These are phyloP conservation scores for Chloroclysta siterata DNA, from an alignment of 2,888 invertebrate species.

Conservation along the genomic window DNA sequence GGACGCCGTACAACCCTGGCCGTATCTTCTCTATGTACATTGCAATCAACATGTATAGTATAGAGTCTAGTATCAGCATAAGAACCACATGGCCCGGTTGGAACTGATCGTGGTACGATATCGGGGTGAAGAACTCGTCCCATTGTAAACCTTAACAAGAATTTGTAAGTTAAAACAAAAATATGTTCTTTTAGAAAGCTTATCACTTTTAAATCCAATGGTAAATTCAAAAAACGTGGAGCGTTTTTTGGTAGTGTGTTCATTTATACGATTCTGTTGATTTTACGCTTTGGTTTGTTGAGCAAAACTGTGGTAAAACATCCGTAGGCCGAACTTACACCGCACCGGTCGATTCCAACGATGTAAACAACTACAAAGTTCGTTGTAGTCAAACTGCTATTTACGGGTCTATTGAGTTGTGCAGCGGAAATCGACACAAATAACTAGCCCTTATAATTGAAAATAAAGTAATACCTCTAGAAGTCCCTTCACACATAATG, in stretches of 20 bases:
- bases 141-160: constrained; percentile 84
- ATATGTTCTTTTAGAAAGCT: too few relatives aligned
- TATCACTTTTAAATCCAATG: too few relatives aligned
- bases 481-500: constrained; percentile 90
- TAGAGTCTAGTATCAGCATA: constrained; percentile 89
- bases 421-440: too few relatives aligned
- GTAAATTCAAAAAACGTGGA: too few relatives aligned
- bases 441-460: neutral
- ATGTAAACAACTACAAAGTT: neutral
- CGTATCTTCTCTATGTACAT: constrained; percentile 94
- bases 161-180: neutral
- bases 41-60: constrained; percentile 90
- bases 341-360: neutral
- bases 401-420: neutral
- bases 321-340: neutral
- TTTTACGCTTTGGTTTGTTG: neutral
- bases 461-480: constrained; percentile 79
- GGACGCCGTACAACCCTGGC: constrained; percentile 94
- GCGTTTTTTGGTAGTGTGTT: too few relatives aligned
- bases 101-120: constrained; percentile 89
- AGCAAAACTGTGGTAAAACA: neutral
- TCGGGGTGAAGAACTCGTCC: constrained; percentile 86
- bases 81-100: constrained; percentile 88
- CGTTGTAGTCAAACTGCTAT: too few relatives aligned
- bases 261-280: neutral